Conservation (phyloP, 2,888 invertebrate genomes). For the Hypsopygia costalis region DNA sequence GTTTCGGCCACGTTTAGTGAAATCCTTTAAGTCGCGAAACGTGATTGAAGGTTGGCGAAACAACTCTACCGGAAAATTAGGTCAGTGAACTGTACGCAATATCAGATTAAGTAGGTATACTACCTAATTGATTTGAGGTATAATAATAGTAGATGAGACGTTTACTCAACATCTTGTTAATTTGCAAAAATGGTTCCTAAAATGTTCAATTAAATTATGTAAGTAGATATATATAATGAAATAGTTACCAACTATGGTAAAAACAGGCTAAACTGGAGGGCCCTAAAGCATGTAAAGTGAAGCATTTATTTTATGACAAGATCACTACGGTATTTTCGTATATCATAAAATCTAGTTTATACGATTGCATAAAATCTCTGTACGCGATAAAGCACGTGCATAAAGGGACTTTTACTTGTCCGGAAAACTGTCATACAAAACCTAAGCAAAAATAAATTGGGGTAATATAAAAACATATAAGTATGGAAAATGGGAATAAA, state of each 20-base stretch:
- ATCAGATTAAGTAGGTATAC: slow-evolving; percentile 1
- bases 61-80: slow-evolving; percentile 31
- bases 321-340: too few species aligned
- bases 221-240: neutral
- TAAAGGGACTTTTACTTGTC: too few species aligned
- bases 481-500: too few species aligned
- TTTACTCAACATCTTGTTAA: slow-evolving; percentile 19
- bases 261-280: too few species aligned
- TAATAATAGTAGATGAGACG: slow-evolving; percentile 1
- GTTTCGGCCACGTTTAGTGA: slow-evolving; percentile 32
- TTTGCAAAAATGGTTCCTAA: slow-evolving; percentile 4
- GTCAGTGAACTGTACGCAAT: slow-evolving; percentile 24
- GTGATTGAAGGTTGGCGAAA: slow-evolving; percentile 41
- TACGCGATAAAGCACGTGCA: too few species aligned
- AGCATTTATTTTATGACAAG: too few species aligned
- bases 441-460: too few species aligned
- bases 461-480: too few species aligned
- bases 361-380: too few species aligned
- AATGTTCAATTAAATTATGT: neutral
- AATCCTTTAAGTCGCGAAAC: slow-evolving; percentile 47
- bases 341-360: too few species aligned
- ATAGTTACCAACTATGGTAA: too few species aligned
- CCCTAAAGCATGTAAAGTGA: neutral
- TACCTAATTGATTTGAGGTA: slow-evolving; percentile 1
- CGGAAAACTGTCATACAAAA: too few species aligned